phyloP scores from a whole-genome alignment of 2,797 vertebrate genomes.

The Lophura swinhoii region DNA sequence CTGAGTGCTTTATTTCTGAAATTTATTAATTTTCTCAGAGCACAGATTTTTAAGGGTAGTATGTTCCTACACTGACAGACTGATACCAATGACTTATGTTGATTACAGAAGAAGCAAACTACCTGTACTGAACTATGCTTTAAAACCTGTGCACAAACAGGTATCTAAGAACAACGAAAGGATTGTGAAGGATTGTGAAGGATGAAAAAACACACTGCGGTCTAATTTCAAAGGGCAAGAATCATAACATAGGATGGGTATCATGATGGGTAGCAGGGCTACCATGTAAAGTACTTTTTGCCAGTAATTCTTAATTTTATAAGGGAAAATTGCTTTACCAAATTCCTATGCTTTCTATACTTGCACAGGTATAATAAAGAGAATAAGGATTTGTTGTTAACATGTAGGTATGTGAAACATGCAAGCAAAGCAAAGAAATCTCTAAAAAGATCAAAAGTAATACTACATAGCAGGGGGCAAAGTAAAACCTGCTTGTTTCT shows the following conservation, averaged over 20 bases:
- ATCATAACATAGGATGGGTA: not conserved
- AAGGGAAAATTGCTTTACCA: conserved; percentile 40
- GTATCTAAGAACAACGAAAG: conserved; percentile 31
- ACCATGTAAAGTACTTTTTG: not conserved
- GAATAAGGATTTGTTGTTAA: conserved; percentile 35
- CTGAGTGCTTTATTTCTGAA: not conserved
- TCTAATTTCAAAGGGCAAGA: conserved; percentile 18
- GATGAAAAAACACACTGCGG: conserved; percentile 17
- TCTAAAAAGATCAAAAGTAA: not conserved
- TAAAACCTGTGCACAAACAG: conserved; percentile 2
- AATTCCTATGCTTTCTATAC: not conserved
- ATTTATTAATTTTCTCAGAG: not conserved
- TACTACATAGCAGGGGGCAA: not conserved
- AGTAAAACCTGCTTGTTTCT: not conserved
- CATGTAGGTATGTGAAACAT: not conserved
- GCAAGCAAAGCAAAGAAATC: not conserved
- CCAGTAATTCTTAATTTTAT: conserved; percentile 36
- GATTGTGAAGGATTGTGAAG: not conserved
- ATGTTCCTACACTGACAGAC: not conserved
- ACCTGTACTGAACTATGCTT: not conserved
- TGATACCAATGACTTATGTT: not conserved
- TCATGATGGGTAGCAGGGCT: not conserved
- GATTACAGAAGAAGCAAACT: conserved; percentile 12
- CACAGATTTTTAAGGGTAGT: not conserved
- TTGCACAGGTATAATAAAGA: conserved; percentile 20